Conservation (phyloP, 2,888 invertebrate genomes). For the Phasia obesa region DNA sequence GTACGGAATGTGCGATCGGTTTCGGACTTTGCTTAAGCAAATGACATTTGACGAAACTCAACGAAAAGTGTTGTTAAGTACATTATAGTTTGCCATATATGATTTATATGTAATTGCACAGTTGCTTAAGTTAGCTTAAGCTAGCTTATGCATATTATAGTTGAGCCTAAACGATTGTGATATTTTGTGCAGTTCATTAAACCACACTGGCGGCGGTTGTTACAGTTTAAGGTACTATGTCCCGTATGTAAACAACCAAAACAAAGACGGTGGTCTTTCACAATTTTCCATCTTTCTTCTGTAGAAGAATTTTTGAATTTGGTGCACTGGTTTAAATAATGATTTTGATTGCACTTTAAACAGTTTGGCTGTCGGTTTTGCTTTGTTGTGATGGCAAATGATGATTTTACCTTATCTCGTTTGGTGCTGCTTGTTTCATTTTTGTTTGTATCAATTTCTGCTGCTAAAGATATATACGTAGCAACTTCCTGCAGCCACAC, state of each 20-base stretch:
- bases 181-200: slow-evolving; percentile 18
- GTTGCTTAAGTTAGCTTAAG: too few species aligned
- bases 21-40: too few species aligned
- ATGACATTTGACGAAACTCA: too few species aligned
- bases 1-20: neutral
- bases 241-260: slow-evolving; percentile 34
- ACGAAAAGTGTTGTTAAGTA: too few species aligned
- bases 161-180: slow-evolving; percentile 31
- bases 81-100: too few species aligned
- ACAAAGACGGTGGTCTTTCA: slow-evolving; percentile 21
- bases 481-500: neutral
- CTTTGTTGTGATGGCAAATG: neutral
- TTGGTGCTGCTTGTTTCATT: neutral
- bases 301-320: neutral
- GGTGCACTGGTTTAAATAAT: neutral
- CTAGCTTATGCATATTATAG: too few species aligned
- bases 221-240: slow-evolving; percentile 19
- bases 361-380: neutral
- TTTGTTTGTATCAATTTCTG: neutral
- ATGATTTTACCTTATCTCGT: neutral
- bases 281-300: slow-evolving; percentile 4
- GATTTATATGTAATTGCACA: too few species aligned
- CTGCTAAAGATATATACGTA: neutral
- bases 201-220: slow-evolving; percentile 30
- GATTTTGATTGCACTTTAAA: slow-evolving; percentile 3